Evolutionary conservation across 2,113 vertebrate genomes (phyloP), one percentile per base, ranked within the genome.

Genomic region (Lutjanus erythropterus): DNA sequence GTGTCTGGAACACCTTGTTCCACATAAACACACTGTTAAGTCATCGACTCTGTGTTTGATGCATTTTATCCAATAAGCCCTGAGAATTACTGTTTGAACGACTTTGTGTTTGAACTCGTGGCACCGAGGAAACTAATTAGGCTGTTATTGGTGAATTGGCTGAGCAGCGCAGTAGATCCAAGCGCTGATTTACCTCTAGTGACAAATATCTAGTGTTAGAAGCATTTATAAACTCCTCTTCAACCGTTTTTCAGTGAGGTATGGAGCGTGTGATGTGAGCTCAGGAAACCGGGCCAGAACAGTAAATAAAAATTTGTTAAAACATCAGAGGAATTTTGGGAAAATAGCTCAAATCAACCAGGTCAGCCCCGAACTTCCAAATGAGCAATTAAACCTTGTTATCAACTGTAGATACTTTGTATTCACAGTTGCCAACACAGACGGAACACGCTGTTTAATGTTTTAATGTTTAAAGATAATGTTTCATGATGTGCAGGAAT

Each of bases 101-200:
- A 71, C 35, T 81, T 60, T 73, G 12, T 44, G 66, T 87, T 72
- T 75, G 71, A 85, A 78, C 81, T 53, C 44, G 44, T 65, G 39
- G 41, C 56, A 23, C 25, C 0, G 8, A 33, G 67, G 39, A 83
- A 81, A 78, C 69, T 78, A 64, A 72, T 86, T 74, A 76, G 9
- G 6, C 46, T 42, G 53, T 71, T 52, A 61, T 64, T 42, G 62
- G 61, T 66, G 9, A 71, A 61, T 66, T 68, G 59, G 65, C 42
- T 23, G 60, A 58, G 27, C 59, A 1, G 23, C 25, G 41, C 44
- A 10, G 47, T 50, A 18, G 31, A 75, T 65, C 62, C 47, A 44
- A 73, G 25, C 53, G 47, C 58, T 15, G 14, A 52, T 75, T 79
- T 68, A 27, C 42, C 2, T 11, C 27, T 6, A 23, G 42, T 70